A percentile compares a stretch with the other conserved stretches of the same genome.
Conservation (phyloP, 1,140 invertebrate genomes). For the Aphis craccivora region DNA sequence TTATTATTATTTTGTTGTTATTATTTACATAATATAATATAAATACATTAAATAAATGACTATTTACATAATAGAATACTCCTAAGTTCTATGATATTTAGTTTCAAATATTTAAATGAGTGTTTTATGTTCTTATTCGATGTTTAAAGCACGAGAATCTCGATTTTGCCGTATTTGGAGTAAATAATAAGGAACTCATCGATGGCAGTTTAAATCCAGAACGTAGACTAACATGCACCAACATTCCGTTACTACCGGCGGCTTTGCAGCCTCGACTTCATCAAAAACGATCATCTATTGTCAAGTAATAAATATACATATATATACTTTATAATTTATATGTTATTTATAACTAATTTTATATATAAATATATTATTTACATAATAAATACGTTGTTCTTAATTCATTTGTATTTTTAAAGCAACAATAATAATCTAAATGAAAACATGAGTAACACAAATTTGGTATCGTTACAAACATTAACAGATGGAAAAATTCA, state of each 20-base stretch:
- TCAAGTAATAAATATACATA: constrained; percentile 29
- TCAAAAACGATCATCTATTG: constrained; percentile 55
- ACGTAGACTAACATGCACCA: constrained; percentile 24
- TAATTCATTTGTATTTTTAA: constrained; percentile 33
- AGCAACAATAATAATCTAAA: constrained; percentile 14
- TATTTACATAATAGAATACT: background rate
- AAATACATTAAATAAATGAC: background rate
- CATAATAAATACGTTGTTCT: background rate
- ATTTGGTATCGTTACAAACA: constrained; percentile 60
- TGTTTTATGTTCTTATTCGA: background rate
- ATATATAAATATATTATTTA: background rate
- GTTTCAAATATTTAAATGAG: background rate
- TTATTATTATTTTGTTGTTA: background rate
- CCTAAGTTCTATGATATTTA: background rate
- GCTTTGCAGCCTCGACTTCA: constrained; percentile 58
- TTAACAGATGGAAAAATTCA: constrained; percentile 68
- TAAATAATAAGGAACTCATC: constrained; percentile 23
- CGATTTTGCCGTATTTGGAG: constrained; percentile 27
- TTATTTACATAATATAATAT: constrained; percentile 27
- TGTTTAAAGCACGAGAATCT: constrained; percentile 38
- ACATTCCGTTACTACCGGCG: constrained; percentile 59
- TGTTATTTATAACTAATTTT: too few relatives aligned
- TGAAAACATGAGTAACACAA: constrained; percentile 44
- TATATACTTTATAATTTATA: too few relatives aligned
- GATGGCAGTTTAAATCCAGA: background rate